Evolutionary conservation across 2,888 invertebrate species (phyloP).

Genomic region (Cremastobaeus sp.): DNA sequence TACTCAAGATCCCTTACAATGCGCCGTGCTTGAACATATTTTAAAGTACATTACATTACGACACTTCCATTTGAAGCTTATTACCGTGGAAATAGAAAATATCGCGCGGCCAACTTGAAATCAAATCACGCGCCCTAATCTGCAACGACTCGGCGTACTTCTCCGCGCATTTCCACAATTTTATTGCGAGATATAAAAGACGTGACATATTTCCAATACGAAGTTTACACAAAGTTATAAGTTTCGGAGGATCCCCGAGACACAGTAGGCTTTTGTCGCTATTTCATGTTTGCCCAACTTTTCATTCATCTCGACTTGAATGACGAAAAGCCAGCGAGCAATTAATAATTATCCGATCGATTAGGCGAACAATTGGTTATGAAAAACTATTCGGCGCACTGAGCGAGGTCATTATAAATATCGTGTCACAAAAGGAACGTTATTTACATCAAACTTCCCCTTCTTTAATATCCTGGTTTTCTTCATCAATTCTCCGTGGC

Average conservation of each 20-base stretch:
- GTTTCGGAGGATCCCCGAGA: conserved; percentile 17
- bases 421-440: conserved; percentile 26
- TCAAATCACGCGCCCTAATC: conserved; percentile 43
- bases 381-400: conserved; percentile 27
- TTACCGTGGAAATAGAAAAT: conserved; percentile 24
- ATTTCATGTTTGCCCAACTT: conserved; percentile 20
- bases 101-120: conserved; percentile 26
- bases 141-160: conserved; percentile 31
- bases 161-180: conserved; percentile 31
- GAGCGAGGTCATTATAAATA: conserved; percentile 31
- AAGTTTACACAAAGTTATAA: conserved; percentile 42
- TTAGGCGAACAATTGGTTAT: conserved; percentile 42
- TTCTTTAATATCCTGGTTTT: conserved; percentile 7
- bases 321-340: background rate
- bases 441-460: conserved; percentile 37
- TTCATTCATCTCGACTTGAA: background rate
- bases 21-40: conserved; percentile 4
- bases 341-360: conserved; percentile 14
- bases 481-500: conserved; percentile 15
- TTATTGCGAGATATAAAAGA: conserved; percentile 35
- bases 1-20: background rate
- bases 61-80: conserved; percentile 36
- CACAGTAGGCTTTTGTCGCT: conserved; percentile 19
- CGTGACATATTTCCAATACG: conserved; percentile 49
- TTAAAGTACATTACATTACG: conserved; percentile 27